Evolutionary conservation across 2,888 invertebrate genomes (phyloP), one percentile per base, ranked within the genome.

Genomic region (Nomada fabriciana): DNA sequence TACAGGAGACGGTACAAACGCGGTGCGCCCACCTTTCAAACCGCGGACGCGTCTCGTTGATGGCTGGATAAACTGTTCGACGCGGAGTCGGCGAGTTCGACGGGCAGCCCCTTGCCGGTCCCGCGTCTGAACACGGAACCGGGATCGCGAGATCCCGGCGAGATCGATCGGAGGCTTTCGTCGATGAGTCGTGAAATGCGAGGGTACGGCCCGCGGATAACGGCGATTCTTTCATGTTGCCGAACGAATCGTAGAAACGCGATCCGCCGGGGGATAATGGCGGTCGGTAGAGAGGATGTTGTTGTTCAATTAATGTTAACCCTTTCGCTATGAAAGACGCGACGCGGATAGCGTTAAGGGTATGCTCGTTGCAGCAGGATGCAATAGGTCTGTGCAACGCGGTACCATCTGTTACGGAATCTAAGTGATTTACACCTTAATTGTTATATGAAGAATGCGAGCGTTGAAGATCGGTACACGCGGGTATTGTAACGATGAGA

Each of bases 21-120:
- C 71, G 63, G 85, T 59, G 83, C 80, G 72, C 84, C 78, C 84
- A 86, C 81, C 81, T 84, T 84, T 86, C 82, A 53, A 81, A 83
- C 81, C 72, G 64, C 69, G 79, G 68, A 75, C 79, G 57, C 76
- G 72, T 86, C 71, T 68, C 69, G 73, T 77, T 70, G 86, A 77
- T 83, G 67, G 67, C 59, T 76, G 80, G 72, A 76, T 83, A 80
- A 36, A 80, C 71, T 52, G 67, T 67, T 68, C 76, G 42, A 76
- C 85, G 74, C 74, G 77, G 70, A 43, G 55, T 68, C 23, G 25
- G 43, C 13, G 50, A n/a, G 47, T 61, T 55, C 61, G 11, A 43
- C 63, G 20, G 52, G 29, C 20, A 52, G 50, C 52, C 50, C 43
- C 43, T 42, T 5, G 65, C 15, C 23, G 42, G 20, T 42, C 79